Conservation (phyloP, 2,113 vertebrate genomes). For the Lota lota region DNA sequence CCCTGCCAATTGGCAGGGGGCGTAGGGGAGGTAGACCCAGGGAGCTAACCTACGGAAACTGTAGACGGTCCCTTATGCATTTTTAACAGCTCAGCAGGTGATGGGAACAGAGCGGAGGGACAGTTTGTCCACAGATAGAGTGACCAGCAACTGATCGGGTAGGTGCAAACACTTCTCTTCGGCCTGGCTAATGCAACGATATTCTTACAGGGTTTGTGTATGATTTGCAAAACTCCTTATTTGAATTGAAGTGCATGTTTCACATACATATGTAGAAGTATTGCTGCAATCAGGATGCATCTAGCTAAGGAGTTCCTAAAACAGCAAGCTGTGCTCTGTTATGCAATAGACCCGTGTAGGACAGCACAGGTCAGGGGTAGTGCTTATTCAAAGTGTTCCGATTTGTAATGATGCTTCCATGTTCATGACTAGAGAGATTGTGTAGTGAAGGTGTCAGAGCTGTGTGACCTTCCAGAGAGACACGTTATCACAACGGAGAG, state of each 20-base stretch:
- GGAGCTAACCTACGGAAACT: slow-evolving; percentile 52
- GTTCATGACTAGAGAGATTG: not conserved
- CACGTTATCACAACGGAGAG: no score
- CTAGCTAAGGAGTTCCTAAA: not conserved
- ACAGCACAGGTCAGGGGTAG: not conserved
- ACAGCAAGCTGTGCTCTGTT: not conserved
- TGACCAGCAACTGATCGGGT: slow-evolving; percentile 54
- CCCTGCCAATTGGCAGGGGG: slow-evolving; percentile 27
- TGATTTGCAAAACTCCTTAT: not conserved
- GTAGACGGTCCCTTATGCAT: slow-evolving; percentile 66
- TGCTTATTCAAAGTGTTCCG: not conserved
- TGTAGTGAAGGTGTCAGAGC: no score
- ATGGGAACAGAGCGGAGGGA: slow-evolving; percentile 66
- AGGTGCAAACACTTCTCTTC: slow-evolving; percentile 39
- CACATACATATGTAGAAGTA: not conserved
- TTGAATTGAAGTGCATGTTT: no score
- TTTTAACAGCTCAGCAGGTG: slow-evolving; percentile 74
- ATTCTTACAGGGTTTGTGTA: slow-evolving; percentile 22
- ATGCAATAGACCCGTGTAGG: not conserved
- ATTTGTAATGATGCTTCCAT: not conserved
- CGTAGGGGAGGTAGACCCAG: slow-evolving; percentile 52
- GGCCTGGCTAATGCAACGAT: slow-evolving; percentile 3
- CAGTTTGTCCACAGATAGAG: slow-evolving; percentile 62
- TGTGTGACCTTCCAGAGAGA: no score
- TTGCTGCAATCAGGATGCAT: not conserved